Evolutionary conservation across 1,140 invertebrate species (phyloP).

Genomic region (Aphidius ervi): DNA sequence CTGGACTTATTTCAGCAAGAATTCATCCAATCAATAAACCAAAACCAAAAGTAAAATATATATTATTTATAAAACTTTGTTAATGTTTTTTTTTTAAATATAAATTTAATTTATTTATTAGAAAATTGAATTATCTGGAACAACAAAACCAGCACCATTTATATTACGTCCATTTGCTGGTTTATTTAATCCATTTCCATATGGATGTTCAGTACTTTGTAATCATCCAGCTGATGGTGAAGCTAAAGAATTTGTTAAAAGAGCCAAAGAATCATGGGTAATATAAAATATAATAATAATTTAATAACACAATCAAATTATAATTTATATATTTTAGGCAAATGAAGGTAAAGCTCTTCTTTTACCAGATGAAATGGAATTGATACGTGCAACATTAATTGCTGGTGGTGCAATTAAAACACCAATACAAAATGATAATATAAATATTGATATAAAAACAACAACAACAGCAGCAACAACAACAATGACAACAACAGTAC

Average conservation of each 20-base stretch:
- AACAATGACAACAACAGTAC: slow-evolving; percentile 41
- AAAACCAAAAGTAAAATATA: slow-evolving; percentile 40
- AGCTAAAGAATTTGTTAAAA: slow-evolving; percentile 67
- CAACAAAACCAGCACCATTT: slow-evolving; percentile 59
- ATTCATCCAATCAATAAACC: slow-evolving; percentile 37
- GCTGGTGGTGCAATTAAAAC: slow-evolving; percentile 24
- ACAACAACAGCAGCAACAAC: slow-evolving; percentile 14
- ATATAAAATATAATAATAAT: slow-evolving; percentile 1
- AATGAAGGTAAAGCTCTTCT: slow-evolving; percentile 52
- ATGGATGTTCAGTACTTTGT: slow-evolving; percentile 73
- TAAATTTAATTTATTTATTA: slow-evolving; percentile 19
- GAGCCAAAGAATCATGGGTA: slow-evolving; percentile 69
- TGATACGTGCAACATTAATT: slow-evolving; percentile 47
- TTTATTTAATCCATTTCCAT: slow-evolving; percentile 73
- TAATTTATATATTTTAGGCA: slow-evolving; percentile 33
- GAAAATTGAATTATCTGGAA: slow-evolving; percentile 44
- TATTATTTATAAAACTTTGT: neutral
- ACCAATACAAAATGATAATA: no score
- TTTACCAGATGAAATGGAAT: slow-evolving; percentile 53
- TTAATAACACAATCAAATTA: neutral
- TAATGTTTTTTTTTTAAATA: neutral
- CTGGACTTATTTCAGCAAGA: slow-evolving; percentile 47
- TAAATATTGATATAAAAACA: neutral
- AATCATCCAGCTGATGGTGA: slow-evolving; percentile 75
- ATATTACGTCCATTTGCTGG: slow-evolving; percentile 70